phyloP scores from a whole-genome alignment of 2,888 invertebrate genomes.

The Mamestra brassicae region DNA sequence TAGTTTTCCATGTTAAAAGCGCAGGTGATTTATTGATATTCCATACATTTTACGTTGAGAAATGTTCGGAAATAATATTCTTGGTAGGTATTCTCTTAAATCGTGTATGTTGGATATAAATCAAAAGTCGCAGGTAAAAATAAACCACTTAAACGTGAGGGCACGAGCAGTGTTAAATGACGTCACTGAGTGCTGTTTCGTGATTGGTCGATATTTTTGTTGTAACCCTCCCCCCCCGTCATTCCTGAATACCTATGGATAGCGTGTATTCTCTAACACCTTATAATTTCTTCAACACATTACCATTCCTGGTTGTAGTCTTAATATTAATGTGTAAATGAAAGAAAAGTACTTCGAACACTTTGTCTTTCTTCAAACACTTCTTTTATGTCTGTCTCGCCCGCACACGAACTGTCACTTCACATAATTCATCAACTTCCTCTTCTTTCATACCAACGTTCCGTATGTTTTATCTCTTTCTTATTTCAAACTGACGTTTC shows the following conservation, averaged over 20 bases:
- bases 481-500: conserved; percentile 14
- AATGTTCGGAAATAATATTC: conserved; percentile 24
- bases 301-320: background rate
- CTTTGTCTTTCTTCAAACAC: background rate
- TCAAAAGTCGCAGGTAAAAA: conserved; percentile 54
- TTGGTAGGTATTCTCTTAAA: conserved; percentile 36
- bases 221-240: conserved; percentile 25
- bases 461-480: conserved; percentile 21
- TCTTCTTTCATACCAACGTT: background rate
- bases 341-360: background rate
- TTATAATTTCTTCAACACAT: conserved; percentile 27
- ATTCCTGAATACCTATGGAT: conserved; percentile 45
- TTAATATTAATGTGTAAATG: conserved; percentile 7
- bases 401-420: conserved; percentile 25
- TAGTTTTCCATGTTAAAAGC: conserved; percentile 34
- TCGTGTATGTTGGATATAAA: conserved; percentile 41
- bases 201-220: conserved; percentile 66
- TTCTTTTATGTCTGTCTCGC: conserved; percentile 3
- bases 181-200: conserved; percentile 50
- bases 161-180: conserved; percentile 56
- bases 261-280: conserved; percentile 25
- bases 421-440: conserved; percentile 6
- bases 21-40: conserved; percentile 44
- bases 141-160: conserved; percentile 55
- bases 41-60: conserved; percentile 25